Conservation (phyloP, 1,140 invertebrate genomes). For the Cydia amplana region DNA sequence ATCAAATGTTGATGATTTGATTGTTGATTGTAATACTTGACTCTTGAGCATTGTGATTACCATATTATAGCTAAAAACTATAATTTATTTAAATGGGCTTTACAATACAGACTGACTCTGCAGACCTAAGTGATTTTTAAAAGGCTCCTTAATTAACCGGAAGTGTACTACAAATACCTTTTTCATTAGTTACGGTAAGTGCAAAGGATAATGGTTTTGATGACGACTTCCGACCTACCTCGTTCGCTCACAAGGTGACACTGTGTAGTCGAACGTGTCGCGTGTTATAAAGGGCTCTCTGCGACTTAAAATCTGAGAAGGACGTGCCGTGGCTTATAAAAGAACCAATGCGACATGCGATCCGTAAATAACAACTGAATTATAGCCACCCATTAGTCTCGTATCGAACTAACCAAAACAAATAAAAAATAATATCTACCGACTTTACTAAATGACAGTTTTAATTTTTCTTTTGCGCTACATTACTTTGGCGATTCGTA, state of each 20-base stretch:
- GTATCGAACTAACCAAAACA: conserved; percentile 29
- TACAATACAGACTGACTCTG: background rate
- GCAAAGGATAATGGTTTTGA: background rate
- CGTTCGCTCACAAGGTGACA: background rate
- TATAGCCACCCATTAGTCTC: conserved; percentile 24
- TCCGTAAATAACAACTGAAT: conserved; percentile 25
- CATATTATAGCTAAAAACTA: background rate
- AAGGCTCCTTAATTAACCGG: background rate
- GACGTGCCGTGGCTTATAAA: conserved; percentile 7
- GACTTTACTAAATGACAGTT: conserved; percentile 22
- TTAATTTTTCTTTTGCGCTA: conserved; percentile 23
- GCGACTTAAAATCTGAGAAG: no score
- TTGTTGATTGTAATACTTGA: background rate
- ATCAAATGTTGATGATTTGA: background rate
- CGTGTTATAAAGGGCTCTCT: no score
- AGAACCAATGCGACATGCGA: conserved; percentile 6
- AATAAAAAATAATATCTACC: conserved; percentile 16
- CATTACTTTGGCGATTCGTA: background rate
- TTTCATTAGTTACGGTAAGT: conserved; percentile 1
- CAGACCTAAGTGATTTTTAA: conserved; percentile 21
- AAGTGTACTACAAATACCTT: background rate
- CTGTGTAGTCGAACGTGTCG: background rate
- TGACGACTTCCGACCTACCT: background rate
- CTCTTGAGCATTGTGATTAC: no score
- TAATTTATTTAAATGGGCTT: conserved; percentile 1